phyloP scores from a whole-genome alignment of 2,113 vertebrate species.

The Psettodes erumei region DNA sequence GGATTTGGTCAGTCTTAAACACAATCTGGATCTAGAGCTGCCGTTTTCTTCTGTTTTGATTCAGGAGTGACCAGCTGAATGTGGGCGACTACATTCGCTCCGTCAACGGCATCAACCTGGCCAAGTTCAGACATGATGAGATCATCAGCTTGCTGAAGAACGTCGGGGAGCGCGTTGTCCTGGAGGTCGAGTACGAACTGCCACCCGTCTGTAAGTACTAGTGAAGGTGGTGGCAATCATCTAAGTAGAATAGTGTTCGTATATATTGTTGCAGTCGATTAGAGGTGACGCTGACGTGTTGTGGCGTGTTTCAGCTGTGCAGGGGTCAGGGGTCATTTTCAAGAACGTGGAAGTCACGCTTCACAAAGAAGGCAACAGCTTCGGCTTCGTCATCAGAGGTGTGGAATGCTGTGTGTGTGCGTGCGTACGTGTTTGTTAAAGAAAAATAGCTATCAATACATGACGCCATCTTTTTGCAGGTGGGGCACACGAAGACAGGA shows the following conservation, averaged over 20 bases:
- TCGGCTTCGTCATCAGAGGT: slow-evolving; percentile 99
- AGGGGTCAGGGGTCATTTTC: slow-evolving; percentile 94
- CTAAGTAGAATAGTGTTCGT: not conserved
- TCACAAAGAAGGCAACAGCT: slow-evolving; percentile 98
- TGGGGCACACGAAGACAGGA: slow-evolving; percentile 95
- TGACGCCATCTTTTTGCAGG: slow-evolving; percentile 82
- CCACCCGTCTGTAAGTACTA: slow-evolving; percentile 93
- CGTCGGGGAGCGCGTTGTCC: slow-evolving; percentile 93
- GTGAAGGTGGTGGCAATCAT: no score
- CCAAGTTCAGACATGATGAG: slow-evolving; percentile 97
- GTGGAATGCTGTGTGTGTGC: slow-evolving; percentile 55
- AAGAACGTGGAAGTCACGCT: slow-evolving; percentile 97
- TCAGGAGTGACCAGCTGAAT: slow-evolving; percentile 96
- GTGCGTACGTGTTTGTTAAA: slow-evolving; percentile 18
- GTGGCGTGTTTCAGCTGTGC: slow-evolving; percentile 82
- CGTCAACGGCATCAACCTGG: slow-evolving; percentile 97
- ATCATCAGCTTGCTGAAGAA: slow-evolving; percentile 99
- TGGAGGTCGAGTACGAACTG: slow-evolving; percentile 97
- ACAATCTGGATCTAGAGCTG: not conserved
- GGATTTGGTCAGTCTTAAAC: no score
- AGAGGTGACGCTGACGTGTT: not conserved
- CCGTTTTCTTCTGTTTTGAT: no score
- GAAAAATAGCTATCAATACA: not conserved
- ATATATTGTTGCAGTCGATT: not conserved
- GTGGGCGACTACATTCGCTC: slow-evolving; percentile 98